Base-by-base conservation (phyloP, 2,797 vertebrate species). In the Zonotrichia albicollis region DNA sequence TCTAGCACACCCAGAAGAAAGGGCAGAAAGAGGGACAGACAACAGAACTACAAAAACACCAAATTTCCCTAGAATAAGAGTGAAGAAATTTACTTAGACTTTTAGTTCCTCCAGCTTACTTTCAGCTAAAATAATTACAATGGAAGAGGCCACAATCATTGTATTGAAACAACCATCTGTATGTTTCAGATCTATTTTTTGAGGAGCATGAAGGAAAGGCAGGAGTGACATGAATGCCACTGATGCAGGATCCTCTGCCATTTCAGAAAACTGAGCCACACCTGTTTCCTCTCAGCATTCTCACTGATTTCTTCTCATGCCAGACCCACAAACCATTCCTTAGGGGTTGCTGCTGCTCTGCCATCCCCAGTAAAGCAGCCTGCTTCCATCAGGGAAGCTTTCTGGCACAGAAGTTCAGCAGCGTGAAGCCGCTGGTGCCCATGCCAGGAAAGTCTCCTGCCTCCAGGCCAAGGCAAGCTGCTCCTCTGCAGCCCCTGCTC, bases 401-500 rank as follows among this genome's bases (percentile, higher is more conserved):
- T 55, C 75, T 51, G 82, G 43, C 55, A 19, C 58, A 62, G 45
- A 84, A 76, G 46, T 45, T n/a, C 11, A 85, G 48, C 1, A 2
- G 40, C 8, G 4, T 1, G 11, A 57, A 84, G 77, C 46, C 54
- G 34, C 34, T 36, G 27, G 15, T 68, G 27, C 42, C 60, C 10
- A 2, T 29, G 30, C 38, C 40, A 79, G 67, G 16, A 68, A 51
- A 25, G 10, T 65, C 50, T 40, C n/a, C n/a, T 4, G 14, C 50
- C 38, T 75, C 48, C 38, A 30, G 76, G 45, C 12, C 72, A 54
- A 1, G 0, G 0, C 70, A 36, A 48, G n/a, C 32, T 57, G 84
- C 12, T 0, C 1, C 8, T 1, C 4, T 3, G 32, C 54, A 81
- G 42, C 42, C n/a, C 5, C 42, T 6, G 1, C 2, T 34, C 46